A percentile compares a stretch with the other conserved stretches of the same genome.
phyloP scores from a whole-genome alignment of 2,113 vertebrate species.

The Perca schrenkii region DNA sequence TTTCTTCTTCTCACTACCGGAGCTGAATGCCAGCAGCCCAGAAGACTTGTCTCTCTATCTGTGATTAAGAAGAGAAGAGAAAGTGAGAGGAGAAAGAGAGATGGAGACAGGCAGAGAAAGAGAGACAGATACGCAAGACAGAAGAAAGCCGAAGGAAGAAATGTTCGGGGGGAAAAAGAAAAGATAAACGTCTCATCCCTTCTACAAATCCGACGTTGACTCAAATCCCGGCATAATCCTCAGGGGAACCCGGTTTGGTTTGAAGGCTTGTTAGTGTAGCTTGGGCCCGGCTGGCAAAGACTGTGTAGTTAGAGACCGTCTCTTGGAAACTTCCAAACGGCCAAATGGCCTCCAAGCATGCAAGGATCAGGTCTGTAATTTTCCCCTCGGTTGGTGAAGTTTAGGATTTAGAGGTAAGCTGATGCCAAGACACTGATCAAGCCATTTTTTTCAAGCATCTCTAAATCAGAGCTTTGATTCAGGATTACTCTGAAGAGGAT shows the following conservation, averaged over 20 bases:
- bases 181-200: constrained; percentile 77
- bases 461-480: constrained; percentile 41
- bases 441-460: constrained; percentile 55
- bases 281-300: constrained; percentile 50
- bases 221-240: constrained; percentile 83
- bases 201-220: constrained; percentile 78
- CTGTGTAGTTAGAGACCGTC: constrained; percentile 48
- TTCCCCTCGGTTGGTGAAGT: constrained; percentile 41
- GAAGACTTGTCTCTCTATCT: constrained; percentile 69
- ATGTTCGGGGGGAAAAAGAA: constrained; percentile 35
- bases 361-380: constrained; percentile 50
- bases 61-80: constrained; percentile 58
- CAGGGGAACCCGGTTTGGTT: constrained; percentile 70
- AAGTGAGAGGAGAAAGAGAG: constrained; percentile 45
- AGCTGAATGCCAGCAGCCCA: constrained; percentile 68
- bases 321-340: constrained; percentile 50
- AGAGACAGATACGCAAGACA: constrained; percentile 57
- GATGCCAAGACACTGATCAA: constrained; percentile 44
- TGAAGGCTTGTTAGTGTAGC: constrained; percentile 77
- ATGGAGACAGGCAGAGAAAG: constrained; percentile 39
- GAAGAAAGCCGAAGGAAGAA: constrained; percentile 64
- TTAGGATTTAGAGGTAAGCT: constrained; percentile 48
- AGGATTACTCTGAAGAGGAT: constrained; percentile 40
- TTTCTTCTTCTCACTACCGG: constrained; percentile 43
- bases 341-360: constrained; percentile 41